phyloP scores from a whole-genome alignment of 2,797 vertebrate genomes.

The Clarias fuscus region DNA sequence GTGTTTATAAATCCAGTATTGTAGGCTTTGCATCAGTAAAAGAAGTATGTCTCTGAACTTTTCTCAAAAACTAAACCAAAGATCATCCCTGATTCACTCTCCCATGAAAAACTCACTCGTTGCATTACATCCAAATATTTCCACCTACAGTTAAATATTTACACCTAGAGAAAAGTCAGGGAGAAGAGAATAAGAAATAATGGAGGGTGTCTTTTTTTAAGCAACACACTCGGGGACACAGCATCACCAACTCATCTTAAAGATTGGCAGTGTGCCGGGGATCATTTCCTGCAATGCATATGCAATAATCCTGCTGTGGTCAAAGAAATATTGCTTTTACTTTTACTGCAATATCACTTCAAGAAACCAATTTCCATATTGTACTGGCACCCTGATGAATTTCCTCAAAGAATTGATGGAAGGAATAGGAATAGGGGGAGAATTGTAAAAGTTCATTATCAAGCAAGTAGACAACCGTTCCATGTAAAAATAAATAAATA shows the following conservation, averaged over 20 bases:
- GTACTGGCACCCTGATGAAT: slow-evolving; percentile 6
- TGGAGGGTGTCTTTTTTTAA: neutral
- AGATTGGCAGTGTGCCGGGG: slow-evolving; percentile 16
- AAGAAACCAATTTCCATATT: slow-evolving; percentile 34
- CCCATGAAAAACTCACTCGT: neutral
- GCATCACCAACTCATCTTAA: slow-evolving; percentile 4
- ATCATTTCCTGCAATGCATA: slow-evolving; percentile 5
- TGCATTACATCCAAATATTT: neutral
- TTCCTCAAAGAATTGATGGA: slow-evolving; percentile 4
- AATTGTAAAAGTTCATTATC: neutral
- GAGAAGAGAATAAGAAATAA: slow-evolving; percentile 7
- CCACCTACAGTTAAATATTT: slow-evolving; percentile 41
- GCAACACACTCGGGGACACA: slow-evolving; percentile 10
- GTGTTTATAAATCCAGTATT: slow-evolving; percentile 17
- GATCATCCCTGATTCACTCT: neutral
- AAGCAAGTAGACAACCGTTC: neutral
- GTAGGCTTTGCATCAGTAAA: neutral
- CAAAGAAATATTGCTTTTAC: neutral
- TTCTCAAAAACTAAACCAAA: slow-evolving; percentile 3
- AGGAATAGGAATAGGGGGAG: neutral
- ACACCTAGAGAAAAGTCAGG: neutral
- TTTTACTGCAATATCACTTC: neutral
- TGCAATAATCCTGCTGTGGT: slow-evolving; percentile 30
- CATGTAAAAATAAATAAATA: neutral
- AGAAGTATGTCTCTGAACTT: slow-evolving; percentile 18